Conservation (phyloP, 92 coral and sea anemone species). For the Ricordea florida region DNA sequence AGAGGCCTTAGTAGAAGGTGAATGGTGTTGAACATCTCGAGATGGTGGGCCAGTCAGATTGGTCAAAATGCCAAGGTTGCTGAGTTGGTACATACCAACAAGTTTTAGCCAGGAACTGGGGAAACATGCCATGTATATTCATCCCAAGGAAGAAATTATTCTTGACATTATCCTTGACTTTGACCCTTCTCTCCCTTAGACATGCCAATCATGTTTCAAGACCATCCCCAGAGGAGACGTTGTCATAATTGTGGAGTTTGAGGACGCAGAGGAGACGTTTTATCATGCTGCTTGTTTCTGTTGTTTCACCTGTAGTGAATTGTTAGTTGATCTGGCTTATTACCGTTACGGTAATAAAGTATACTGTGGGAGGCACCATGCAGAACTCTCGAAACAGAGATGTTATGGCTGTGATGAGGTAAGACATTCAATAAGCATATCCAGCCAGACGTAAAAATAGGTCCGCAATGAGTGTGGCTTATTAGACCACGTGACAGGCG, state of each 20-base stretch:
- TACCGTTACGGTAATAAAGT: constrained; percentile 83
- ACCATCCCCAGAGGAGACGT: constrained; percentile 84
- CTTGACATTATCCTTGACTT: not conserved
- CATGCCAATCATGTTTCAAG: constrained; percentile 74
- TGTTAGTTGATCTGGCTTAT: constrained; percentile 84
- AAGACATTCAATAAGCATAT: no score
- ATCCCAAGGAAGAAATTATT: not conserved
- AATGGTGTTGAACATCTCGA: no score
- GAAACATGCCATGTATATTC: no score
- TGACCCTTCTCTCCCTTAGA: constrained; percentile 14
- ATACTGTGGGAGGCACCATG: constrained; percentile 97
- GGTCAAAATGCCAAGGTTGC: no score
- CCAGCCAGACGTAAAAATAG: no score
- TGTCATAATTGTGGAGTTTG: constrained; percentile 67
- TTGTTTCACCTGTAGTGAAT: constrained; percentile 85
- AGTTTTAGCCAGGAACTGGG: no score
- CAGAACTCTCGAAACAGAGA: constrained; percentile 89
- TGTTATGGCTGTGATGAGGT: constrained; percentile 99
- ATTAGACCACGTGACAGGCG: no score
- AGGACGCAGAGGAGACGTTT: constrained; percentile 66
- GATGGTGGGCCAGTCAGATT: no score
- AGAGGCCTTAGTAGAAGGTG: no score
- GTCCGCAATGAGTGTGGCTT: no score
- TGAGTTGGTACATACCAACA: no score
- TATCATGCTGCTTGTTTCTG: constrained; percentile 97